Conservation (phyloP, 1,140 invertebrate species). For the Meloidogyne hapla region DNA sequence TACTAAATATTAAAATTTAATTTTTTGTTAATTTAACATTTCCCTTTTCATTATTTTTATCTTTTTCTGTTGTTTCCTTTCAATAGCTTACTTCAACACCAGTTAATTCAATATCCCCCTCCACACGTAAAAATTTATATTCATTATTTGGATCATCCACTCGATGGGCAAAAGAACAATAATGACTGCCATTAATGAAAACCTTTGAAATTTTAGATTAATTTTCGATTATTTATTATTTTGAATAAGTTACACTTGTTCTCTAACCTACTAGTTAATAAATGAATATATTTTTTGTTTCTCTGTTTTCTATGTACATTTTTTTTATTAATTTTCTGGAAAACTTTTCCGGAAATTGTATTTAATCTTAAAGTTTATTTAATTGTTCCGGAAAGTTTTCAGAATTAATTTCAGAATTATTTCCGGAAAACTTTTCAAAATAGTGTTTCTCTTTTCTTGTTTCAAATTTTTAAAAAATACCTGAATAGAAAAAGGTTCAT, state of each 20-base stretch:
- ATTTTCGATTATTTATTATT: no score
- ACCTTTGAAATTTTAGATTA: slow-evolving; percentile 42
- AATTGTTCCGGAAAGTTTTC: no score
- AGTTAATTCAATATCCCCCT: slow-evolving; percentile 59
- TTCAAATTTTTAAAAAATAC: slow-evolving; percentile 7
- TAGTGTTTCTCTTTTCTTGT: background rate
- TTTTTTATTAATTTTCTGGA: no score
- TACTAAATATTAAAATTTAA: background rate
- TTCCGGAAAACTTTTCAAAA: no score
- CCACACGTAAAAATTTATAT: slow-evolving; percentile 54
- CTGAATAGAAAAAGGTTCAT: slow-evolving; percentile 60
- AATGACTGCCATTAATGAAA: slow-evolving; percentile 55
- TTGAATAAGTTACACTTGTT: no score
- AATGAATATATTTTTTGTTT: no score
- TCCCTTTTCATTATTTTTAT: no score
- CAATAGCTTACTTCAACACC: slow-evolving; percentile 52
- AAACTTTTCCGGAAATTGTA: no score
- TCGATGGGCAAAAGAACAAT: slow-evolving; percentile 59
- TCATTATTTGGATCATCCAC: slow-evolving; percentile 48
- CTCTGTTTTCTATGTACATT: no score
- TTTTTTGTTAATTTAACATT: background rate
- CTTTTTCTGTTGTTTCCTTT: background rate
- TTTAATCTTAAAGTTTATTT: no score
- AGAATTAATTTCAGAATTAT: no score
- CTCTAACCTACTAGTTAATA: no score